Conservation (phyloP, 2,113 vertebrate species). For the Noturus placidus region DNA sequence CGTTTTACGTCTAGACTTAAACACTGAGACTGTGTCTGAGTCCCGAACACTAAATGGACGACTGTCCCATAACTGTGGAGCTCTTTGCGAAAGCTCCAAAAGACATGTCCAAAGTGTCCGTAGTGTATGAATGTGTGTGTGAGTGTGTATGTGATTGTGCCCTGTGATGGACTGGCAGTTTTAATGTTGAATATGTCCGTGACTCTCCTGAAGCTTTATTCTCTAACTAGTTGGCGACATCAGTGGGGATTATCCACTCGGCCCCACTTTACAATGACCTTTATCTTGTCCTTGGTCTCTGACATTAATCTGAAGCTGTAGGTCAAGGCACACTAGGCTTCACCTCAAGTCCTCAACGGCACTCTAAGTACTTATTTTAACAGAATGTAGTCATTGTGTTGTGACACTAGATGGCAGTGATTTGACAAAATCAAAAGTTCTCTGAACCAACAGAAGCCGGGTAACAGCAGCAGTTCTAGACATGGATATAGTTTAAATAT, state of each 20-base stretch:
- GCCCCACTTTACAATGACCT: conserved; percentile 19
- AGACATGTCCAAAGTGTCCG: too few relatives aligned
- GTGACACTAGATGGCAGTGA: conserved; percentile 40
- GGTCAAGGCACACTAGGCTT: background rate
- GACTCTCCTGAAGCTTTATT: background rate
- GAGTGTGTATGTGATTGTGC: too few relatives aligned
- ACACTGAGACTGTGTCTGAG: too few relatives aligned
- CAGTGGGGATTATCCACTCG: conserved; percentile 3
- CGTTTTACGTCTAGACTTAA: too few relatives aligned
- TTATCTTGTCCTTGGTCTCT: background rate
- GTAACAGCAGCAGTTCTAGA: background rate
- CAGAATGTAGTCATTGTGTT: conserved; percentile 4
- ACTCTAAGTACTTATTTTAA: background rate
- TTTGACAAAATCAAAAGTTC: background rate
- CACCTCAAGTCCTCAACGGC: background rate
- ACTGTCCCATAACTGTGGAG: too few relatives aligned
- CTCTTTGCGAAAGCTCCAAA: too few relatives aligned
- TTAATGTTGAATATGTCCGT: background rate
- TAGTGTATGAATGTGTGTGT: too few relatives aligned
- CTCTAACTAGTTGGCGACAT: background rate
- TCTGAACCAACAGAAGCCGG: background rate
- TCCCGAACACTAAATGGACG: too few relatives aligned
- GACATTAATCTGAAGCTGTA: background rate
- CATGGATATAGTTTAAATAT: background rate
- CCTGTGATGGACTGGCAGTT: too few relatives aligned